These are phyloP conservation scores for Erpornis zantholeuca DNA, from an alignment of 2,113 vertebrate species.

Conservation along the genomic window DNA sequence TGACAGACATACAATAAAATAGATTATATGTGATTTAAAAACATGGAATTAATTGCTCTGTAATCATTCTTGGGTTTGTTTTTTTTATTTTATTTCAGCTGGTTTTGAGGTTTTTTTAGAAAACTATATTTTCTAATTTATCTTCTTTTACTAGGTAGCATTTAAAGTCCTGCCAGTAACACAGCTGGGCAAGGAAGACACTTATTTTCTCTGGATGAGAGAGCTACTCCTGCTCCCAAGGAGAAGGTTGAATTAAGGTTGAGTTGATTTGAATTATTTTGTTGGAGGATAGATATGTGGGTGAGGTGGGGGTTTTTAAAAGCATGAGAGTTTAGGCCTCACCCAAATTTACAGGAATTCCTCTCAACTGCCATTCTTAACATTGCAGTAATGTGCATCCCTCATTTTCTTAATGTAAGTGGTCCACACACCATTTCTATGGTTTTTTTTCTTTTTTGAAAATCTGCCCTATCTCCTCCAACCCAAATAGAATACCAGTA, in stretches of 20 bases:
- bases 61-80: not conserved
- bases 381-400: not conserved
- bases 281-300: accelerated
- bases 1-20: not conserved
- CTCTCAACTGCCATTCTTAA: not conserved
- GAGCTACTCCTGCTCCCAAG: not conserved
- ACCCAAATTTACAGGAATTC: not conserved
- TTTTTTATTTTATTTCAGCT: not conserved
- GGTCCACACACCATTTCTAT: not conserved
- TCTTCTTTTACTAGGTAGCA: not conserved
- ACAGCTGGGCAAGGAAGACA: not conserved
- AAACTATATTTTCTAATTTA: not conserved
- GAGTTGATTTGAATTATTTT: not conserved
- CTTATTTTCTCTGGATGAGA: not conserved
- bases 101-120: not conserved
- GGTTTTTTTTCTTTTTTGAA: not conserved
- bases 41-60: not conserved
- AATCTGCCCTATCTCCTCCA: not conserved
- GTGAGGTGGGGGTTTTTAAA: not conserved
- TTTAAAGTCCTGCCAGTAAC: not conserved
- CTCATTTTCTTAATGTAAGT: not conserved
- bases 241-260: not conserved
- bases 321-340: not conserved
- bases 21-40: not conserved
- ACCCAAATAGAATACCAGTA: not conserved